These are phyloP conservation scores for Manis pentadactyla DNA, from an alignment of 2,797 vertebrate genomes.

Conservation along the genomic window DNA sequence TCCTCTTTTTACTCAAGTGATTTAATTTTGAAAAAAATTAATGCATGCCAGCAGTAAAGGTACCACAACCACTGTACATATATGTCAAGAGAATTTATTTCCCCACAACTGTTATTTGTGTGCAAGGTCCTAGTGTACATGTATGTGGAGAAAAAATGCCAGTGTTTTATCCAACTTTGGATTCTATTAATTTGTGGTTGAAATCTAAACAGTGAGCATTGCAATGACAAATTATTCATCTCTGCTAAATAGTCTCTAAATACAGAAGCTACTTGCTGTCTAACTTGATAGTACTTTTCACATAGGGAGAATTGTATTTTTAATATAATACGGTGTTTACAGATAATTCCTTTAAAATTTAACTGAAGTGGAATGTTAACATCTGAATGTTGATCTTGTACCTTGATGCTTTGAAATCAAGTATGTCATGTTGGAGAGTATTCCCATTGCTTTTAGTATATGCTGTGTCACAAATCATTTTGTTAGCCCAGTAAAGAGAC, in stretches of 20 bases:
- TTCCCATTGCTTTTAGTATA: neutral
- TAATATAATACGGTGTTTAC: neutral
- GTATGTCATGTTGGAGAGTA: neutral
- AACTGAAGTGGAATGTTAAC: neutral
- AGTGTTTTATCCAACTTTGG: too few relatives aligned
- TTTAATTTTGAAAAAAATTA: neutral
- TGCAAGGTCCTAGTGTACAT: fast-evolving
- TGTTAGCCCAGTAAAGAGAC: neutral
- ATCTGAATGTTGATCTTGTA: neutral
- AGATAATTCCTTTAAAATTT: neutral
- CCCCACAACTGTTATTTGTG: fast-evolving
- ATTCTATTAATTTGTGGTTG: neutral
- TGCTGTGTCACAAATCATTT: neutral
- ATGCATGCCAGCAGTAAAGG: neutral
- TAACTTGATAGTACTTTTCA: neutral
- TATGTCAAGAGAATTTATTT: neutral
- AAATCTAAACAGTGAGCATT: neutral
- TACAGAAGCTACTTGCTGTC: neutral
- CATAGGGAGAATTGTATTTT: neutral
- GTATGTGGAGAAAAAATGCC: too few relatives aligned
- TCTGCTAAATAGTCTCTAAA: neutral
- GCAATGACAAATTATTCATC: neutral
- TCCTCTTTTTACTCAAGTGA: neutral
- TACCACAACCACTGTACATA: fast-evolving
- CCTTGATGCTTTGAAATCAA: neutral